Conservation (phyloP, 2,888 invertebrate genomes). For the Rhimphoctona megacephalus region DNA sequence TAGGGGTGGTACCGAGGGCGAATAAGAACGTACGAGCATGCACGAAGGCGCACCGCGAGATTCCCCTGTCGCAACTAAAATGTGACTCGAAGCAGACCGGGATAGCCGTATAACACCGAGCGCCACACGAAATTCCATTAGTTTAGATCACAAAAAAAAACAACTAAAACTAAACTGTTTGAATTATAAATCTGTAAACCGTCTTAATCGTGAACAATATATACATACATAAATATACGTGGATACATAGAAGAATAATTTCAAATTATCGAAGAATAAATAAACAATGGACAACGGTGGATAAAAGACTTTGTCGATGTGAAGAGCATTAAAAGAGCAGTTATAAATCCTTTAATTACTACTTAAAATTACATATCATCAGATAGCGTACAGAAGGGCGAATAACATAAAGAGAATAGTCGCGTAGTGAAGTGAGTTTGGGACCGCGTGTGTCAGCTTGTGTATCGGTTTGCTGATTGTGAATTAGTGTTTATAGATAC, state of each 20-base stretch:
- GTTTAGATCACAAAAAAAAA: slow-evolving; percentile 64
- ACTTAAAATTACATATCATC: slow-evolving; percentile 68
- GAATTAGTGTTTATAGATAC: slow-evolving; percentile 34
- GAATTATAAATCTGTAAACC: slow-evolving; percentile 33
- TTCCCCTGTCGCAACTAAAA: slow-evolving; percentile 77
- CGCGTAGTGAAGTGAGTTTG: slow-evolving; percentile 49
- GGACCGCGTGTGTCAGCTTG: slow-evolving; percentile 53
- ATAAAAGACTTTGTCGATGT: not conserved
- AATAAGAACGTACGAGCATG: slow-evolving; percentile 73
- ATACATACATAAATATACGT: slow-evolving; percentile 19
- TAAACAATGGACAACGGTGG: slow-evolving; percentile 1
- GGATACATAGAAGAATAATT: slow-evolving; percentile 26
- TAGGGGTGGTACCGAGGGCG: slow-evolving; percentile 71
- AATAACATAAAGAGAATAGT: not conserved
- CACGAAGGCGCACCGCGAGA: slow-evolving; percentile 75
- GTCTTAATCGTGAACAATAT: slow-evolving; percentile 10
- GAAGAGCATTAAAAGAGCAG: slow-evolving; percentile 30
- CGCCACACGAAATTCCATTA: slow-evolving; percentile 69
- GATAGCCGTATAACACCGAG: slow-evolving; percentile 71
- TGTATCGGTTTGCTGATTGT: slow-evolving; percentile 50
- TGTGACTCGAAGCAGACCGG: slow-evolving; percentile 80
- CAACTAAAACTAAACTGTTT: slow-evolving; percentile 37
- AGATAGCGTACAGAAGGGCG: slow-evolving; percentile 40
- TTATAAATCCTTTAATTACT: slow-evolving; percentile 47
- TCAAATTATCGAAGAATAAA: slow-evolving; percentile 29